phyloP scores from a whole-genome alignment of 2,113 vertebrate species.

The Heliornis fulica region DNA sequence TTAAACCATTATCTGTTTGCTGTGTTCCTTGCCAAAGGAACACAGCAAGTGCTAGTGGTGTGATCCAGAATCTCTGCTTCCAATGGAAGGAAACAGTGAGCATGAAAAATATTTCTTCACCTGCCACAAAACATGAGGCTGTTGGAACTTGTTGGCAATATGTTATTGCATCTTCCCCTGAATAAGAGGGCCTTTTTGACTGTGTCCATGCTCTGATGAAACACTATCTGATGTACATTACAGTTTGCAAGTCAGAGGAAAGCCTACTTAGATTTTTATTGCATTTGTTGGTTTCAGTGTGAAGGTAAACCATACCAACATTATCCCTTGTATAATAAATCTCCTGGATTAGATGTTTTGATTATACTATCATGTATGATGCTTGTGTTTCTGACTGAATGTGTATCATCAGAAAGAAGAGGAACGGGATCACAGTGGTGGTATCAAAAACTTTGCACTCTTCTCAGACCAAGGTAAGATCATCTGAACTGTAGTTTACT shows the following conservation, averaged over 20 bases:
- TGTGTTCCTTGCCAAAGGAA: not conserved
- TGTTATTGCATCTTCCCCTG: not conserved
- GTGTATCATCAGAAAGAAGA: conserved; percentile 35
- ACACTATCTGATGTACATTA: not conserved
- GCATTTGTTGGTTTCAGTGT: not conserved
- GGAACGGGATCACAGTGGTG: not conserved
- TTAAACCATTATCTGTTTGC: not conserved
- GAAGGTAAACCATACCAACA: not conserved
- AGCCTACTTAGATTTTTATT: not conserved
- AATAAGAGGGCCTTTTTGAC: not conserved
- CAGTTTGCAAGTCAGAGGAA: not conserved
- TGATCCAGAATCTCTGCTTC: not conserved
- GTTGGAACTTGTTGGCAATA: not conserved
- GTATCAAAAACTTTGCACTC: not conserved
- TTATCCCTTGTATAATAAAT: not conserved
- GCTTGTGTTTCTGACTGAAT: not conserved
- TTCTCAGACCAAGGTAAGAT: not conserved
- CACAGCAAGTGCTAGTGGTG: fast-evolving
- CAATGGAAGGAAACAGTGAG: not conserved
- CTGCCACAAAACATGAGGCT: not conserved
- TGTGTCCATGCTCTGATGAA: not conserved
- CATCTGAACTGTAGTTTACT: not conserved
- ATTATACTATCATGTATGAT: not conserved
- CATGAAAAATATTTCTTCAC: not conserved
- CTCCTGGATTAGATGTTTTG: not conserved